Base-by-base conservation (phyloP, 2,797 vertebrate species). In the Notoglanidium macrostoma region DNA sequence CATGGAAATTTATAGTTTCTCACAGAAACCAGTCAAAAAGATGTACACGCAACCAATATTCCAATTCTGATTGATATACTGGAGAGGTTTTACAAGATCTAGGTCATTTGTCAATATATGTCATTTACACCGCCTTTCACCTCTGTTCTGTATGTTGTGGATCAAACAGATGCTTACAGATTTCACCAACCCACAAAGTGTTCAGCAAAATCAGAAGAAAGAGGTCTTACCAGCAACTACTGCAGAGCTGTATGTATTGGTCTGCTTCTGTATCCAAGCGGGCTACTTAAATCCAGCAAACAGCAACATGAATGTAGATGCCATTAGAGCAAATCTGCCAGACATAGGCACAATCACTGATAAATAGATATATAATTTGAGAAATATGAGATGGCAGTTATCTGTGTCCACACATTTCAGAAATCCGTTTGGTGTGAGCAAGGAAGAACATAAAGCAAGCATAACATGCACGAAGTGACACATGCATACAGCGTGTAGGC, bases 231-330 rank as follows among this genome's bases (percentile, higher is more conserved):
- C 95, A 87, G 91, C 89, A 90, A 91, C n/a, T 79, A 84, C 74
- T 72, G 85, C 63, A 73, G 51, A 83, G 40, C 83, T 87, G 73
- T 80, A 23, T n/a, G 72, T 86, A 54, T 74, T 77, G 61, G 46
- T 82, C 65, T 77, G 87, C 32, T 63, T 84, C 91, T 90, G 93
- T 95, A 95, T 94, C 94, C 95, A 93, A 90, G 29, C 17, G 68
- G 86, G 81, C 87, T 90, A 90, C 92, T 95, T 95, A 96, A 95
- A 96, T 96, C 95, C 96, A 95, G 94, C 93, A 93, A 93, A 84
- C 89, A 87, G 90, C 63, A 88, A 89, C 90, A 92, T 90, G 92
- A 87, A 88, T 88, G 93, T 91, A 93, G 93, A 94, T 93, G 93
- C 95, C 94, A 94, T 94, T 74, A 87, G 94, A 73, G 63, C 35